Conservation (phyloP, 2,113 vertebrate genomes). For the Mustela lutreola region DNA sequence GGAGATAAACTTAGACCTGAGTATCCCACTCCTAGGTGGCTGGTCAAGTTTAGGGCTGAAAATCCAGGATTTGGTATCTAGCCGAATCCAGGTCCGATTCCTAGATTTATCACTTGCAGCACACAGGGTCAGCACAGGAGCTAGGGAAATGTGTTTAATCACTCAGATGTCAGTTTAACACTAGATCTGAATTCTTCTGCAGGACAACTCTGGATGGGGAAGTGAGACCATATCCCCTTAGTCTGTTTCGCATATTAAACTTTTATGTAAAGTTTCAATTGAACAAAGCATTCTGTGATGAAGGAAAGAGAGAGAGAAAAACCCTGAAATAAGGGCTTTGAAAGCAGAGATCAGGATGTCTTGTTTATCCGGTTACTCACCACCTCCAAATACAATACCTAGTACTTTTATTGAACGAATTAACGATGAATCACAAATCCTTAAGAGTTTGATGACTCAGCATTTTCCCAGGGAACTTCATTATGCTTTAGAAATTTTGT, state of each 20-base stretch:
- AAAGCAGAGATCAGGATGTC: neutral
- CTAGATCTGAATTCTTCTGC: neutral
- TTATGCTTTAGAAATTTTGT: neutral
- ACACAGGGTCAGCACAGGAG: rapidly evolving
- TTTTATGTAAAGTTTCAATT: neutral
- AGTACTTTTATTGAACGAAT: neutral
- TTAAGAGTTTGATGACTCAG: neutral
- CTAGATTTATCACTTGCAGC: neutral
- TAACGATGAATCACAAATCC: neutral
- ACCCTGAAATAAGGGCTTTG: neutral
- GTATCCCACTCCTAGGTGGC: neutral
- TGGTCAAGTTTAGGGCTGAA: neutral
- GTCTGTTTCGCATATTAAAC: neutral
- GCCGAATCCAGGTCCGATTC: neutral
- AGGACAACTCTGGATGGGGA: neutral
- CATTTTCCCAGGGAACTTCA: neutral
- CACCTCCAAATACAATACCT: neutral
- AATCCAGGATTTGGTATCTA: neutral
- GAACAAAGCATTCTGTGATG: neutral
- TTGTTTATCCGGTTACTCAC: neutral
- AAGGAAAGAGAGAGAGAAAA: neutral
- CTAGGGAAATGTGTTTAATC: neutral
- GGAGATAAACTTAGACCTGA: neutral
- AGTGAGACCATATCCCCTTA: neutral
- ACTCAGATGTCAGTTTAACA: neutral